These are phyloP conservation scores for Cryptoprocta ferox DNA, from an alignment of 2,797 vertebrate genomes.

Conservation along the genomic window DNA sequence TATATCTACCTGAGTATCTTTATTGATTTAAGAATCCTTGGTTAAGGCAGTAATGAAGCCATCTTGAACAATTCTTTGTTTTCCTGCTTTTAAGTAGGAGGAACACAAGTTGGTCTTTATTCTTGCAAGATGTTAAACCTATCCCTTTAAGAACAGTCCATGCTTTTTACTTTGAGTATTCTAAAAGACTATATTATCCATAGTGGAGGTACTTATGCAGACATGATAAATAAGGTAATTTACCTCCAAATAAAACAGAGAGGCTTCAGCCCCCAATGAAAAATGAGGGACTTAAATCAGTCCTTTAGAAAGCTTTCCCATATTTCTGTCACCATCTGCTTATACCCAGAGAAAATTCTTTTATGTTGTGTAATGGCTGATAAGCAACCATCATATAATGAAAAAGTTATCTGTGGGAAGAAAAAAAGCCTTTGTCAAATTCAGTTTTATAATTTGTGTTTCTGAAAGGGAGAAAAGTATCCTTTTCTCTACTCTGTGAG, in stretches of 20 bases:
- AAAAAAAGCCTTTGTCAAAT: constrained; percentile 71
- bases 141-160: constrained; percentile 72
- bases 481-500: not conserved
- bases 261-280: constrained; percentile 65
- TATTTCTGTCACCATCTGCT: constrained; percentile 77
- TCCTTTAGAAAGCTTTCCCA: constrained; percentile 76
- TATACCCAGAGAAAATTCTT: constrained; percentile 73
- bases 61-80: constrained; percentile 38
- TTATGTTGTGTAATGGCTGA: constrained; percentile 64
- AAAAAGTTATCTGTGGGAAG: constrained; percentile 67
- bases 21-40: constrained; percentile 41
- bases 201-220: constrained; percentile 77
- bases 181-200: constrained; percentile 81
- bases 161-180: constrained; percentile 78
- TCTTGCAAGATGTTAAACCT: constrained; percentile 72
- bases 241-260: constrained; percentile 82
- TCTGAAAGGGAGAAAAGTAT: constrained; percentile 35
- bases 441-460: constrained; percentile 31
- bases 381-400: constrained; percentile 64
- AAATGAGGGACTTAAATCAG: constrained; percentile 80
- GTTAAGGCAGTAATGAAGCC: constrained; percentile 16
- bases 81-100: constrained; percentile 48
- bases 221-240: constrained; percentile 85
- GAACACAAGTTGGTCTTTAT: constrained; percentile 54
- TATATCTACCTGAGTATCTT: constrained; percentile 44